Evolutionary conservation across 1,140 invertebrate genomes (phyloP).

Genomic region (Acyrthosiphon pisum): DNA sequence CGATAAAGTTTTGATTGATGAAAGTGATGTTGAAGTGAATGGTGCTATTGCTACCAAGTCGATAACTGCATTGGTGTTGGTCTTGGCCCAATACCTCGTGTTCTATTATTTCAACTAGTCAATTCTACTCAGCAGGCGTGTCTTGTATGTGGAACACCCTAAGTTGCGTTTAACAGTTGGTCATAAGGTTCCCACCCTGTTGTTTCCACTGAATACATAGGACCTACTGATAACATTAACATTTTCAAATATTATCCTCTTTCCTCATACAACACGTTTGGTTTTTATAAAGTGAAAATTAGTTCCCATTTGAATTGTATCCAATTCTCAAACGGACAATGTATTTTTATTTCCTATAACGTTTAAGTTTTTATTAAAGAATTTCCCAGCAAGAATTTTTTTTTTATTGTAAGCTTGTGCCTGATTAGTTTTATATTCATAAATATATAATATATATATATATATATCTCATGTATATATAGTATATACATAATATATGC

Average conservation of each 20-base stretch:
- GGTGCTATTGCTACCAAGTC: conserved; percentile 58
- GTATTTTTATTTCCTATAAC: conserved; percentile 27
- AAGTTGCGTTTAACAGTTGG: conserved; percentile 13
- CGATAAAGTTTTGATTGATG: conserved; percentile 80
- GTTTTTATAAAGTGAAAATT: not conserved
- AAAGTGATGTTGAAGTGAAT: conserved; percentile 81
- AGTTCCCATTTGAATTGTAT: conserved; percentile 10
- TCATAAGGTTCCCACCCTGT: not conserved
- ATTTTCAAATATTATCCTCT: conserved; percentile 11
- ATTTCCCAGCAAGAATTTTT: not conserved
- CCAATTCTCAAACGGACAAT: conserved; percentile 8
- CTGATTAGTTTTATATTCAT: conserved; percentile 51
- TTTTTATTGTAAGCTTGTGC: conserved; percentile 47
- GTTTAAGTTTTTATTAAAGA: conserved; percentile 22
- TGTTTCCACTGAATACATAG: conserved; percentile 15
- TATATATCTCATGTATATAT: not conserved
- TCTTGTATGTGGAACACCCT: conserved; percentile 26
- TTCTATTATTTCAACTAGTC: conserved; percentile 50
- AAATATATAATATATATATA: conserved; percentile 7
- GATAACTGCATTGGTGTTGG: not conserved
- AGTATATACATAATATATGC: not conserved
- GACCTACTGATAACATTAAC: not conserved
- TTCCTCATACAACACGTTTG: not conserved
- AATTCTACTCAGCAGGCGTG: conserved; percentile 34
- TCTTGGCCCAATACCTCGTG: conserved; percentile 8